Conservation (phyloP, 1,140 invertebrate species). For the Temnothorax curvispinosus region DNA sequence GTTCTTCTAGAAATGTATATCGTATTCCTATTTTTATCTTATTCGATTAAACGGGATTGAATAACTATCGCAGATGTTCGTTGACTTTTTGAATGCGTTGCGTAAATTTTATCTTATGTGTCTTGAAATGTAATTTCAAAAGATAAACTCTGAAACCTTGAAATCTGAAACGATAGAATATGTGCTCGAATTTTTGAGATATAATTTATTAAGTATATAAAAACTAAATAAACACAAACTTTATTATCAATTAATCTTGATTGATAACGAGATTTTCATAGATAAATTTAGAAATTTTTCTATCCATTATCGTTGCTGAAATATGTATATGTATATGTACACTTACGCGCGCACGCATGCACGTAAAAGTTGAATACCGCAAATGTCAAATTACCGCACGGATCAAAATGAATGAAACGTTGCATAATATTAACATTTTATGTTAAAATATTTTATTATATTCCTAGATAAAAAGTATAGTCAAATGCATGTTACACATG, state of each 20-base stretch:
- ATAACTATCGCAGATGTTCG: not conserved
- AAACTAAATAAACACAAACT: constrained; percentile 41
- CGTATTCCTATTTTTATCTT: not conserved
- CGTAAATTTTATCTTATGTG: not conserved
- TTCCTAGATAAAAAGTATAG: not conserved
- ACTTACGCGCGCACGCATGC: not conserved
- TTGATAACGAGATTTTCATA: constrained; percentile 60
- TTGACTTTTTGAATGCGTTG: not conserved
- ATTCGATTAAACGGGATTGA: not conserved
- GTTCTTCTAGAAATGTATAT: not conserved
- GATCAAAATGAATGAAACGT: not conserved
- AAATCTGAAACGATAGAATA: not conserved
- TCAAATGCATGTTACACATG: not conserved
- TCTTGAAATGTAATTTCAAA: not conserved
- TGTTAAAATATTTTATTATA: not conserved
- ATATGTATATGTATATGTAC: not conserved
- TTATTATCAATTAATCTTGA: constrained; percentile 68
- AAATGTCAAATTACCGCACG: not conserved
- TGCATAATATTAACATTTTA: not conserved
- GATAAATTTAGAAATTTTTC: constrained; percentile 48
- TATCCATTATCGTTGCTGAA: constrained; percentile 59
- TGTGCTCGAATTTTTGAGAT: not conserved
- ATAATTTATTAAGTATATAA: constrained; percentile 1
- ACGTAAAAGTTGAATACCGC: not conserved
- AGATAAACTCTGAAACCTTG: not conserved